Base-by-base conservation (phyloP, 1,140 invertebrate species). In the Sarcophaga bullata region DNA sequence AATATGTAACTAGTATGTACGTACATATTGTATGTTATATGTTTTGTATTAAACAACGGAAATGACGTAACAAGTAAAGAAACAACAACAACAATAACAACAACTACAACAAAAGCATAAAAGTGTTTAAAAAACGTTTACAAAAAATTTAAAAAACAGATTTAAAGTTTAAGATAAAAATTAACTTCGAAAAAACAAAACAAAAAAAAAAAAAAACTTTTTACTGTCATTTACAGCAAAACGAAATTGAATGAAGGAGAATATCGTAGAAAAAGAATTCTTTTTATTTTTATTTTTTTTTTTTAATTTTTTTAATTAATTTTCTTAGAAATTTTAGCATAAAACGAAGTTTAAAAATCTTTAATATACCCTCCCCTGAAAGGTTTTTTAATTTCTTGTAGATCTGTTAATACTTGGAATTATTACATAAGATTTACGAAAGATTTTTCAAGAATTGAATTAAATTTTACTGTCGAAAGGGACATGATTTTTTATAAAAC, bases 1-100 rank as follows among this genome's bases (percentile, higher is more conserved):
- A 73, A 19, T 73, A 73, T 25, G 25, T 72, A 72, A 13, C 52
- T 15, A 15, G 11, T n/a, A n/a, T 58, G 15, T 58, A 58, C 13
- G 15, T 58, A n/a, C 15, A 58, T 1, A 58, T 7, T 58, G 15
- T 58, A 58, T 58, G 13, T 58, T 58, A 62, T 25, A 68, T 58
- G 54, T 6, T 25, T 9, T 68, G 62, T 68, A 68, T 19, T 68
- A 68, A 15, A 52, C 3, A 68, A 17, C n/a, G 62, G 62, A 68
- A 68, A 68, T 68, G 62, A 68, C 62, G 62, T 68, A 68, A 68
- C 62, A 68, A 68, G 62, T 19, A 68, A 68, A 68, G 6, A 68
- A 68, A 19, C 17, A 25, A 19, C 9, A 37, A 37, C 0, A 68
- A 68, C 17, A 25, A 37, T 4, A 68, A n/a, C n/a, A 68, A 68